A percentile compares a stretch with the other conserved stretches of the same genome.
Evolutionary conservation across 2,888 invertebrate species (phyloP).

Genomic region (Nemotelus nigrinus): DNA sequence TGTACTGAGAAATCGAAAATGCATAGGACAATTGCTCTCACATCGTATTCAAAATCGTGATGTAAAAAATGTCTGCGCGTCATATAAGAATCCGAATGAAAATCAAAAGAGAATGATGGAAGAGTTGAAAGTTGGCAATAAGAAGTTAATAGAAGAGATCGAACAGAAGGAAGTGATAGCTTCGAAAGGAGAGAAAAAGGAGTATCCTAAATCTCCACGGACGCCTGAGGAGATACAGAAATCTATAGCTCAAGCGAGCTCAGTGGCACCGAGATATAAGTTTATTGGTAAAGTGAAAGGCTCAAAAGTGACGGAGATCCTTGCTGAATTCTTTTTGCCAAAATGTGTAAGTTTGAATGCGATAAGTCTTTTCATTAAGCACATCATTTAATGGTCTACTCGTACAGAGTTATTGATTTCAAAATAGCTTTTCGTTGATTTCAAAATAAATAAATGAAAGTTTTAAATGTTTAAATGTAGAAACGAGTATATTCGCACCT

Average conservation of each 20-base stretch:
- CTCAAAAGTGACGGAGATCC: constrained; percentile 58
- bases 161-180: constrained; percentile 54
- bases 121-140: constrained; percentile 47
- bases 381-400: neutral
- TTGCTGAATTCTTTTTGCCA: constrained; percentile 63
- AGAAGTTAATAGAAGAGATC: constrained; percentile 72
- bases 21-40: constrained; percentile 76
- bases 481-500: neutral
- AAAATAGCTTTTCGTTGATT: neutral
- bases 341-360: constrained; percentile 59
- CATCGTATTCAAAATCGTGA: constrained; percentile 80
- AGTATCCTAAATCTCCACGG: constrained; percentile 9
- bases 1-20: constrained; percentile 77
- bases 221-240: constrained; percentile 53
- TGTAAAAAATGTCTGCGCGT: constrained; percentile 66
- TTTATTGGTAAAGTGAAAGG: constrained; percentile 69
- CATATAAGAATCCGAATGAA: constrained; percentile 52
- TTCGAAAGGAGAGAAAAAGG: constrained; percentile 20
- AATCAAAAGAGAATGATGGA: constrained; percentile 53
- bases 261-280: constrained; percentile 69
- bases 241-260: constrained; percentile 55
- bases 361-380: neutral
- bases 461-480: neutral
- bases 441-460: no score
- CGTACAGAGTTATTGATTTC: neutral